Conservation (phyloP, 2,888 invertebrate species). For the Euzophera pinguis region DNA sequence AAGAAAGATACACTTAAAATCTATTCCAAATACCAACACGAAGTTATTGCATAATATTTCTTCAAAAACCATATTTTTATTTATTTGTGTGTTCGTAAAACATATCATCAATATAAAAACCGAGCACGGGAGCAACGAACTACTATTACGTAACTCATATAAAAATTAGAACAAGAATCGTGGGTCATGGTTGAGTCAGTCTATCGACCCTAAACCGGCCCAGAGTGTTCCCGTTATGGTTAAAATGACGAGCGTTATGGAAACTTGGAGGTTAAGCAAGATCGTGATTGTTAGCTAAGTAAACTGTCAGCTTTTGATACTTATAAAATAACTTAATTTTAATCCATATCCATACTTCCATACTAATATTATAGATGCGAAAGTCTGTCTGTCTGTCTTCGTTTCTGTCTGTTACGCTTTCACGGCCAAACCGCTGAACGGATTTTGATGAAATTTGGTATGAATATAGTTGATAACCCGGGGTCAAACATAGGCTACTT, state of each 20-base stretch:
- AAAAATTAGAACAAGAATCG: conserved; percentile 20
- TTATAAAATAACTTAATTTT: too few relatives aligned
- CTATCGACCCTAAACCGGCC: conserved; percentile 18
- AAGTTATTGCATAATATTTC: too few relatives aligned
- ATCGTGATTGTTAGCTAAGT: conserved; percentile 12
- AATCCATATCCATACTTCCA: too few relatives aligned
- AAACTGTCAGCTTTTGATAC: background rate
- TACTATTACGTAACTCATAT: conserved; percentile 7
- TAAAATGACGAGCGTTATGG: background rate
- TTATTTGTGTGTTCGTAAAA: conserved; percentile 1
- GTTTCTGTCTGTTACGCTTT: too few relatives aligned
- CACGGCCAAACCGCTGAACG: too few relatives aligned
- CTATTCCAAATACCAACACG: too few relatives aligned
- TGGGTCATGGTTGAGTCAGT: conserved; percentile 24
- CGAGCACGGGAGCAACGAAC: conserved; percentile 2
- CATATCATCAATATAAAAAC: conserved; percentile 4
- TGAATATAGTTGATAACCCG: too few relatives aligned
- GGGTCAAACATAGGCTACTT: too few relatives aligned
- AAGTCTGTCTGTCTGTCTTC: too few relatives aligned
- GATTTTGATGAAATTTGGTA: too few relatives aligned
- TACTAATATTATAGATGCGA: too few relatives aligned
- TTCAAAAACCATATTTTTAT: background rate
- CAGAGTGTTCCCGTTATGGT: conserved; percentile 9
- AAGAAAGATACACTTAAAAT: too few relatives aligned
- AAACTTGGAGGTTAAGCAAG: conserved; percentile 5